Evolutionary conservation across 2,888 invertebrate genomes (phyloP), one percentile per base, ranked within the genome.

Genomic region (Amphipoea oculea): DNA sequence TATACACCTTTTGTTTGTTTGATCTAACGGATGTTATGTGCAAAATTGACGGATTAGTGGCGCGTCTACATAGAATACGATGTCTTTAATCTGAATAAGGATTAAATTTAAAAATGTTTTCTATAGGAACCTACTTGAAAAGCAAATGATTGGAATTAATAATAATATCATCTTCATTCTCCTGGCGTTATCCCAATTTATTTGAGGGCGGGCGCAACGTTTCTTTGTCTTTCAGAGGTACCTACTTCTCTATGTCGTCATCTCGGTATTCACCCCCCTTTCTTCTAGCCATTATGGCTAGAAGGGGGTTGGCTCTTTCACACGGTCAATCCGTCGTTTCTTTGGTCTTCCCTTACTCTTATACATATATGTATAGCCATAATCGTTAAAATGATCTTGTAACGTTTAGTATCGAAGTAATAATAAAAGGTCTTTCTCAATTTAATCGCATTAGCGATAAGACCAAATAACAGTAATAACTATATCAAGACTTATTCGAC

Each of bases 1-100:
- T 74, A 76, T 70, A 73, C 73, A 88, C 5, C 4, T 42, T 36
- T 85, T 88, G 81, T 88, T 89, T 82, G 48, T 72, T 74, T 73
- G 60, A 76, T 88, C 68, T 67, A 78, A 63, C 65, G 68, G 63
- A 62, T 76, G 65, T 77, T 87, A 77, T 63, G 68, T 69, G 51
- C 12, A 62, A 73, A 85, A 73, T 71, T 65, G 9, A 69, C 69
- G n/a, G 71, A 63, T 69, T 84, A 74, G 45, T 29, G 85, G 51
- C 40, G 68, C 48, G 74, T 85, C n/a, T 73, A 69, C 57, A 74
- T 40, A 11, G 17, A 12, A 48, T 40, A 62, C 11, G 14, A n/a
- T 62, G 20, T 51, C 4, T 48, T 74, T 20, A 9, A 57, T 48
- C 14, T 11, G 14, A 1, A 2, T 36, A 14, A 6, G n/a, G 14